Evolutionary conservation across 2,113 vertebrate genomes (phyloP).

Genomic region (Anoura caudifer): DNA sequence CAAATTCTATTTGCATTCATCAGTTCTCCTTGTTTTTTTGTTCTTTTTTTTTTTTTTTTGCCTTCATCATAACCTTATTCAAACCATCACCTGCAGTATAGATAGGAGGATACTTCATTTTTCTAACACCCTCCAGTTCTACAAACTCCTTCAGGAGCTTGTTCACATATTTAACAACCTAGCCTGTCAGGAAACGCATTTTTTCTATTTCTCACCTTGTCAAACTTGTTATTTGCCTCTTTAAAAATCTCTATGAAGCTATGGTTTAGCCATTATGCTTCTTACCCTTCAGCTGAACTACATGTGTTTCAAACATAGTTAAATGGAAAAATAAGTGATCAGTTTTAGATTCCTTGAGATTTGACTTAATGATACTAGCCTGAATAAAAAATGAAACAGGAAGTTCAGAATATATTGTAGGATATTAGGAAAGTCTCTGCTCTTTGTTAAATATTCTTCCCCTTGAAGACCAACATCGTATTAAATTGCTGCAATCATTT

Average conservation of each 20-base stretch:
- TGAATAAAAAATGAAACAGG: neutral
- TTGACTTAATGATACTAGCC: neutral
- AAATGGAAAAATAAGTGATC: neutral
- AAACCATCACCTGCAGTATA: neutral
- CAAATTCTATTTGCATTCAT: slow-evolving; percentile 56
- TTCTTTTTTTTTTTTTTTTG: neutral
- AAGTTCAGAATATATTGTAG: neutral
- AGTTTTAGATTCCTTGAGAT: neutral
- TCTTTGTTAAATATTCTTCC: neutral
- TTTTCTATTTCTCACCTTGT: slow-evolving; percentile 9
- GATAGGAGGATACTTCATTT: slow-evolving; percentile 8
- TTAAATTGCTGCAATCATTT: neutral
- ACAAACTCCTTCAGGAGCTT: neutral
- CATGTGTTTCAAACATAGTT: neutral
- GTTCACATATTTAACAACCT: slow-evolving; percentile 38
- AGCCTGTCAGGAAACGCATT: slow-evolving; percentile 22
- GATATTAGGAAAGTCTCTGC: neutral
- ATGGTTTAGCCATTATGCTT: neutral
- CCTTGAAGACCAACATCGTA: neutral
- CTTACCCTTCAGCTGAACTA: neutral
- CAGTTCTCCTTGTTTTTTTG: neutral
- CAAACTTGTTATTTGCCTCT: neutral
- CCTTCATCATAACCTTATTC: slow-evolving; percentile 13
- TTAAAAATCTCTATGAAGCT: neutral
- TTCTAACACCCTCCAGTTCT: slow-evolving; percentile 18